A percentile compares a stretch with the other conserved stretches of the same genome.
These are phyloP conservation scores for Exocentrus adspersus DNA, from an alignment of 2,888 invertebrate species.

Conservation along the genomic window DNA sequence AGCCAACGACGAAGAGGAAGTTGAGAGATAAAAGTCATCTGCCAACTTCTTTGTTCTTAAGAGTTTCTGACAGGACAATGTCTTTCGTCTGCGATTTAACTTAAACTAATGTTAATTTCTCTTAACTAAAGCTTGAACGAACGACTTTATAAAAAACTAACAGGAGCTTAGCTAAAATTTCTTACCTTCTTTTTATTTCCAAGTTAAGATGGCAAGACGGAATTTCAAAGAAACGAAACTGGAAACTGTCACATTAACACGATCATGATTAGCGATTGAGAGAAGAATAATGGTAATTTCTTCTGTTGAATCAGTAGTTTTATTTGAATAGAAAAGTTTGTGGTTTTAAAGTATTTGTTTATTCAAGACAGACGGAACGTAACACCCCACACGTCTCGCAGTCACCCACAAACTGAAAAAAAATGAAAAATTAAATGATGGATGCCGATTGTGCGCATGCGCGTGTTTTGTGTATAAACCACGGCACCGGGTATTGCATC, in stretches of 20 bases:
- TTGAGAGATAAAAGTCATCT: background rate
- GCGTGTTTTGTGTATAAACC: too few species aligned
- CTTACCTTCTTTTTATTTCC: background rate
- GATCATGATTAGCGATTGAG: too few species aligned
- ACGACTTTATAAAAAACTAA: background rate
- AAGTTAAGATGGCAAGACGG: background rate
- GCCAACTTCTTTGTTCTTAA: background rate
- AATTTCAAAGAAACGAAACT: background rate
- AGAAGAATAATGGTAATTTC: too few species aligned
- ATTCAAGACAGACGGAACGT: background rate
- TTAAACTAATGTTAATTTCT: background rate
- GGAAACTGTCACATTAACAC: slow-evolving; percentile 1
- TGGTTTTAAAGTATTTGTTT: slow-evolving; percentile 10
- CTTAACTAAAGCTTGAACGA: background rate
- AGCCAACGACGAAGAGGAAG: too few species aligned
- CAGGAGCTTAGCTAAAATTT: background rate
- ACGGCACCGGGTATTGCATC: too few species aligned
- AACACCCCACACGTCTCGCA: background rate
- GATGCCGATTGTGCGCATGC: background rate
- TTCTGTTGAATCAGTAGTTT: too few species aligned
- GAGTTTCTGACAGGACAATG: background rate
- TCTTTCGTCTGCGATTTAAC: background rate
- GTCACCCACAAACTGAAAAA: slow-evolving; percentile 9
- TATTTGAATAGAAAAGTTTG: too few species aligned
- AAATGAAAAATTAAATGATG: background rate